These are phyloP conservation scores for Scaptomyza polygonia DNA, from an alignment of 2,888 invertebrate genomes.

Conservation along the genomic window DNA sequence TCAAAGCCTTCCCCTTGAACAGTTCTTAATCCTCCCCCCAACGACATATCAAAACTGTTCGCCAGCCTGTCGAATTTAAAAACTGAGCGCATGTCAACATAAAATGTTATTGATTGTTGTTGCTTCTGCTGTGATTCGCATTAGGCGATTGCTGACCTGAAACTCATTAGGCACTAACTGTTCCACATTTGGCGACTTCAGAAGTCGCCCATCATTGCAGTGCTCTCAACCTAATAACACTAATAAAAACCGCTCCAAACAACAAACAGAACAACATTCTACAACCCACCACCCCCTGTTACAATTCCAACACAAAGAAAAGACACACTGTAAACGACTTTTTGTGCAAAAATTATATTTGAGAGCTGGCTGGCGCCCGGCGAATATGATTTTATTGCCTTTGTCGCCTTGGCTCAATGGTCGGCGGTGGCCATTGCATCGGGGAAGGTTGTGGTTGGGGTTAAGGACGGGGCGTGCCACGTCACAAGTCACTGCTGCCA, in stretches of 20 bases:
- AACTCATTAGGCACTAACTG: slow-evolving; percentile 69
- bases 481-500: slow-evolving; percentile 32
- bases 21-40: background rate
- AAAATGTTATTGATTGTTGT: slow-evolving; percentile 51
- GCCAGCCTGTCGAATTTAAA: background rate
- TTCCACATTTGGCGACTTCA: slow-evolving; percentile 52
- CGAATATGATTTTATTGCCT: slow-evolving; percentile 82
- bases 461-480: slow-evolving; percentile 30
- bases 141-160: slow-evolving; percentile 74
- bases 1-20: no score
- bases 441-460: slow-evolving; percentile 13
- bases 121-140: slow-evolving; percentile 69
- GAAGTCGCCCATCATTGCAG: slow-evolving; percentile 62
- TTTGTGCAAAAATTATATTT: slow-evolving; percentile 75
- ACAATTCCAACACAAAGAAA: slow-evolving; percentile 17
- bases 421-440: slow-evolving; percentile 45
- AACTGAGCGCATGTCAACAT: slow-evolving; percentile 25
- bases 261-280: slow-evolving; percentile 9
- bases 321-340: slow-evolving; percentile 69
- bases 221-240: slow-evolving; percentile 79
- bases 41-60: background rate
- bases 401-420: slow-evolving; percentile 39
- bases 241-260: slow-evolving; percentile 67
- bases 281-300: slow-evolving; percentile 3
- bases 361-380: slow-evolving; percentile 83